Base-by-base conservation (phyloP, 2,113 vertebrate species). In the Erythrocercus mccallii region DNA sequence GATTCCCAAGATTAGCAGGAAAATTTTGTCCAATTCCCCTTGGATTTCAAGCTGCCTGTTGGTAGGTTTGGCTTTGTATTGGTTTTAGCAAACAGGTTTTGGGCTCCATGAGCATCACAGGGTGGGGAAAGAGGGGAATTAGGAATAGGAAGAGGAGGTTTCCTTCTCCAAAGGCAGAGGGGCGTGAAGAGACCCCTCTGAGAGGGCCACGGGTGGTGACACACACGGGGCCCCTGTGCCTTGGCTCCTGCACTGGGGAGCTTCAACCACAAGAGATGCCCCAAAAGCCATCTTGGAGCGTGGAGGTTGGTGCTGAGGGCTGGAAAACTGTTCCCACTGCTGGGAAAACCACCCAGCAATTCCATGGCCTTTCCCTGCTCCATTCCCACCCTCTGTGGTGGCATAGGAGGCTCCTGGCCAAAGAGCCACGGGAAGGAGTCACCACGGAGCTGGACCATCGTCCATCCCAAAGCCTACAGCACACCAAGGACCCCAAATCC, bases 241-340 rank as follows among this genome's bases (percentile, higher is more conserved):
- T 23, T 3, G 19, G 47, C 13, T 54, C 64, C 42, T 6, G 10
- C 2, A 0, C 50, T 58, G 18, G 31, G 40, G 48, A 70, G 25
- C 11, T 70, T 50, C 77, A 73, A 12, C 54, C 57, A 37, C 47
- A 51, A 37, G 5, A 28, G 42, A 42, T 5, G 48, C 33, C 37
- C 56, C 42, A 9, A 62, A 88, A 25, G 6, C 1, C 18, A 7
- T 13, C n/a, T 31, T n/a, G 51, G 51, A 12, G 2, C 0, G 0
- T 1, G 12, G 37, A 60, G 54, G 45, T 4, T 61, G 61, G 42
- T 5, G 53, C 64, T n/a, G 48, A 42, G 35, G 12, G 47, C 65
- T 51, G 57, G 51, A 50, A 64, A 90, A 19, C 30, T 31, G n/a
- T 60, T 70, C 58, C 61, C 42, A 37, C 16, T 3, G 0, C 1